Base-by-base conservation (phyloP, 2,113 vertebrate genomes). In the Regulus satrapa region DNA sequence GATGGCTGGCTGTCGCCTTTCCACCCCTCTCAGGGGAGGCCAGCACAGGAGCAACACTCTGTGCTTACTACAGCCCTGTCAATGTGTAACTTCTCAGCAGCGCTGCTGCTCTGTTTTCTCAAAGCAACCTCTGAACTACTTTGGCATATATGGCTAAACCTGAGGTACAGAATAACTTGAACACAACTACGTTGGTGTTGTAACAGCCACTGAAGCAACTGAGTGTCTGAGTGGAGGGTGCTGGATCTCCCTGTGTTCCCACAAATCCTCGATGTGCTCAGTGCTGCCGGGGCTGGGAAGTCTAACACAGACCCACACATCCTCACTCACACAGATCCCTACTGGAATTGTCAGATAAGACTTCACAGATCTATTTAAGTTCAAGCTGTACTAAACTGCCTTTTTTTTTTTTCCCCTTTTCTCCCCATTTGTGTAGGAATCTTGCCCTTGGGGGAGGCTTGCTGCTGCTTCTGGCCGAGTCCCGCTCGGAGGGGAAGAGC, bases 401-500 rank as follows among this genome's bases (percentile, higher is more conserved):
- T 34, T 51, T 34, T 25, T 8, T 36, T 2, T 2, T 1, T 4
- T 31, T 5, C 8, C 25, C 8, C 25, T 3, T 29, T 51, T 29
- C 5, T 10, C 11, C 31, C 32, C 5, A 6, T 88, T 28, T 66
- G 64, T 73, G 28, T 75, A 99, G 99, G 97, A 99, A 99, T 97
- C 98, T 99, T 74, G 99, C 99, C 63, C 98, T 99, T 5, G 99
- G 99, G 18, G 99, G 99, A 17, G 99, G 99, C 49, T 94, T 99
- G 92, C 95, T 99, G 93, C 97, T 99, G 96, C 98, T 99, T 58
- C 78, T 99, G 96, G 99, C 99, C 0, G 99, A 99, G 97, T 99
- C 99, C 0, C 99, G 99, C 18, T 99, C 99, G 0, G 99, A 99
- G 91, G 99, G 99, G 25, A 99, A 99, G 97, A 99, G 99, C 98